These are phyloP conservation scores for Drosophila aldrichi DNA, from an alignment of 2,888 invertebrate species.

Conservation along the genomic window DNA sequence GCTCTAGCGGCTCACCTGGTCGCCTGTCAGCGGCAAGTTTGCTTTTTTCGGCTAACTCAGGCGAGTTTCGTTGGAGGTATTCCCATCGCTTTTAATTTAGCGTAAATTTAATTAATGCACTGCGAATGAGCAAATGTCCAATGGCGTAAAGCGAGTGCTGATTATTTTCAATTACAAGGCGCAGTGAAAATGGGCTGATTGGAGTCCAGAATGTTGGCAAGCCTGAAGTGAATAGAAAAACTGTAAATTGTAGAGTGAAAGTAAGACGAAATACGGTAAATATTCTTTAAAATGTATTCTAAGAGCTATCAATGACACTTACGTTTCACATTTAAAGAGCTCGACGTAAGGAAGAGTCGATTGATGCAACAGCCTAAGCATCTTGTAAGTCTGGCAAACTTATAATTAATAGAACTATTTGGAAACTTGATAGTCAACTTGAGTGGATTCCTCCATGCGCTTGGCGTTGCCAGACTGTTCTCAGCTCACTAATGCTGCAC, in stretches of 20 bases:
- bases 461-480: too few species aligned
- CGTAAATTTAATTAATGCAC: conserved; percentile 69
- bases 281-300: not conserved
- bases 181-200: not conserved
- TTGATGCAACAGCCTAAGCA: too few species aligned
- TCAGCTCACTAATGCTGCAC: not conserved
- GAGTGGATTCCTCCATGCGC: not conserved
- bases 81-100: conserved; percentile 63
- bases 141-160: conserved; percentile 46
- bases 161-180: conserved; percentile 46
- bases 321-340: not conserved
- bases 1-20: conserved; percentile 38
- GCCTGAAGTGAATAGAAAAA: not conserved
- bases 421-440: not conserved
- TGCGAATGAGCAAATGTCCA: conserved; percentile 40
- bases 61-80: conserved; percentile 9
- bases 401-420: not conserved
- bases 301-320: not conserved
- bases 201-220: not conserved
- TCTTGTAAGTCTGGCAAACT: not conserved
- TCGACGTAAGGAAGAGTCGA: not conserved
- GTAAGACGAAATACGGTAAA: not conserved
- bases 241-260: not conserved
- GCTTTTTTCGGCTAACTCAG: conserved; percentile 4
- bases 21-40: conserved; percentile 46